A percentile compares a stretch with the other conserved stretches of the same genome.
Evolutionary conservation across 2,888 invertebrate genomes (phyloP).

Genomic region (Clunio marinus): DNA sequence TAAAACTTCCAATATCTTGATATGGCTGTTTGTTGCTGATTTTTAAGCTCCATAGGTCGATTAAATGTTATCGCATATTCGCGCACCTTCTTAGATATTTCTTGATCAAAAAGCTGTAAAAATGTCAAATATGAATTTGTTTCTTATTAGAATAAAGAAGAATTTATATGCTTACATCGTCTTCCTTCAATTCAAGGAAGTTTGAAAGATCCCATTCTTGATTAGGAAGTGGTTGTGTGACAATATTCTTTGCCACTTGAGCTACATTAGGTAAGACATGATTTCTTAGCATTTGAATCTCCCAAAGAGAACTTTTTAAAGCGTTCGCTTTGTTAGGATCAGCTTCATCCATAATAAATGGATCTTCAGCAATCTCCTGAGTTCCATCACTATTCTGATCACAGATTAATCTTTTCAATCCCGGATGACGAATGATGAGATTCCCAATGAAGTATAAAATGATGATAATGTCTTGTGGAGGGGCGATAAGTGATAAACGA

Average conservation of each 20-base stretch:
- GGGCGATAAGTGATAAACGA: slow-evolving; percentile 76
- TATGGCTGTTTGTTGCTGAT: slow-evolving; percentile 55
- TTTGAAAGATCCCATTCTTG: slow-evolving; percentile 66
- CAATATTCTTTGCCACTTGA: slow-evolving; percentile 62
- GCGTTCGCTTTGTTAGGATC: slow-evolving; percentile 77
- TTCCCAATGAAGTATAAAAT: slow-evolving; percentile 81
- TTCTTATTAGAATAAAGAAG: neutral
- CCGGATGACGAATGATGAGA: slow-evolving; percentile 78
- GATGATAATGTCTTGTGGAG: slow-evolving; percentile 70
- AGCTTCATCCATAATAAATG: slow-evolving; percentile 76
- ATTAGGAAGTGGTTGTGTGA: slow-evolving; percentile 62
- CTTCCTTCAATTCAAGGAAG: slow-evolving; percentile 61
- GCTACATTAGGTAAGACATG: slow-evolving; percentile 70
- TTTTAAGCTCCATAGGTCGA: slow-evolving; percentile 61
- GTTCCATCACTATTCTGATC: slow-evolving; percentile 47
- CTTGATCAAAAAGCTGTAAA: slow-evolving; percentile 68
- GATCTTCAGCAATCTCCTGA: slow-evolving; percentile 58
- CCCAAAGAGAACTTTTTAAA: slow-evolving; percentile 88
- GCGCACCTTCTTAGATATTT: slow-evolving; percentile 69
- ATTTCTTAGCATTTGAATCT: slow-evolving; percentile 71
- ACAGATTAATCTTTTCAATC: slow-evolving; percentile 64
- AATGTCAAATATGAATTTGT: slow-evolving; percentile 6
- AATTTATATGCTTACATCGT: slow-evolving; percentile 53
- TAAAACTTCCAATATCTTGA: slow-evolving; percentile 62
- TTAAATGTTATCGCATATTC: slow-evolving; percentile 73